Percentiles rank a stretch among this genome's conserved stretches.
Conservation (phyloP, 2,113 vertebrate species). For the Engystomops pustulosus region DNA sequence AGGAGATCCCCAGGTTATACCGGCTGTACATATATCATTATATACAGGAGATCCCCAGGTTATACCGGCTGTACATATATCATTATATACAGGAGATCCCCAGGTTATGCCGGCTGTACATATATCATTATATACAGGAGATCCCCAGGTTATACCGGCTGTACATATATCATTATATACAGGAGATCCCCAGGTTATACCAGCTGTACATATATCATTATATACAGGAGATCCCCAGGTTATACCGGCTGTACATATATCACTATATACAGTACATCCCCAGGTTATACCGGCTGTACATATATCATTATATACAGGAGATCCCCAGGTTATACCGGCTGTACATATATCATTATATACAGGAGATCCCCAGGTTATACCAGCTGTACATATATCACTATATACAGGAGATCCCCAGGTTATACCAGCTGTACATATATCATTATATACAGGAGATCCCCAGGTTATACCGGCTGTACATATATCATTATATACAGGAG, state of each 20-base stretch:
- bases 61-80: background rate
- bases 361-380: background rate
- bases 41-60: background rate
- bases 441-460: background rate
- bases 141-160: background rate
- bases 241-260: background rate
- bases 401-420: background rate
- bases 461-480: slow-evolving; percentile 8
- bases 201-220: background rate
- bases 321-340: background rate
- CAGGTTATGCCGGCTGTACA: slow-evolving; percentile 2
- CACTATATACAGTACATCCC: background rate
- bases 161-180: background rate
- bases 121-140: background rate
- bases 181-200: background rate
- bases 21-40: background rate
- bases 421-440: background rate
- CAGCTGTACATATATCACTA: background rate
- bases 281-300: slow-evolving; percentile 8
- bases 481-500: background rate
- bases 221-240: background rate
- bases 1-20: background rate
- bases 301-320: background rate
- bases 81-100: background rate
- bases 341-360: background rate